These are phyloP conservation scores for Platysteira castanea DNA, from an alignment of 2,113 vertebrate species.

Conservation along the genomic window DNA sequence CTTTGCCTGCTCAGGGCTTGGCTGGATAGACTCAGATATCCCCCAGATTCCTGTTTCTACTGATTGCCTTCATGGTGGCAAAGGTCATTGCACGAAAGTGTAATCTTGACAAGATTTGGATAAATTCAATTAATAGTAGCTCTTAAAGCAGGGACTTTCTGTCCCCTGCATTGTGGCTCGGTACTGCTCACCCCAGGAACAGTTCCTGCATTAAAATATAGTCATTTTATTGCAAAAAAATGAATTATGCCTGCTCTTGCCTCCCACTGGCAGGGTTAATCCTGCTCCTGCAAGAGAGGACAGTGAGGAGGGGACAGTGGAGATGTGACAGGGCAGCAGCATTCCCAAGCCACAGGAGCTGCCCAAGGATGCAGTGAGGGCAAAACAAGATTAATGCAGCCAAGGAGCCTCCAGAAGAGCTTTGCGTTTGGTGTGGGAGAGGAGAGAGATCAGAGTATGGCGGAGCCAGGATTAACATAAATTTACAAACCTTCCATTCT, in stretches of 20 bases:
- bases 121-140: background rate
- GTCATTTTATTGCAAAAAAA: background rate
- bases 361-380: background rate
- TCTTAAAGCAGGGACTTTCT: background rate
- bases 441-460: background rate
- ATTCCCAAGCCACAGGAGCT: fast-evolving
- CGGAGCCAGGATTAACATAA: background rate
- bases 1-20: background rate
- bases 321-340: background rate
- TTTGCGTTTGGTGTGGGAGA: conserved; percentile 7
- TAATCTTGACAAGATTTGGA: background rate
- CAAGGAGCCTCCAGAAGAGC: background rate
- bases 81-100: background rate
- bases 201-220: background rate
- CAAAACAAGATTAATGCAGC: background rate
- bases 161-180: fast-evolving
- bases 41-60: background rate
- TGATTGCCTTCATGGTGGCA: background rate
- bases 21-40: background rate
- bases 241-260: background rate
- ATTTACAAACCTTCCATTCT: conserved; percentile 6
- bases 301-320: background rate
- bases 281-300: background rate
- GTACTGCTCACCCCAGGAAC: background rate
- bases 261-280: background rate